Evolutionary conservation across 2,797 vertebrate genomes (phyloP).

Genomic region (Denticeps clupeoides): DNA sequence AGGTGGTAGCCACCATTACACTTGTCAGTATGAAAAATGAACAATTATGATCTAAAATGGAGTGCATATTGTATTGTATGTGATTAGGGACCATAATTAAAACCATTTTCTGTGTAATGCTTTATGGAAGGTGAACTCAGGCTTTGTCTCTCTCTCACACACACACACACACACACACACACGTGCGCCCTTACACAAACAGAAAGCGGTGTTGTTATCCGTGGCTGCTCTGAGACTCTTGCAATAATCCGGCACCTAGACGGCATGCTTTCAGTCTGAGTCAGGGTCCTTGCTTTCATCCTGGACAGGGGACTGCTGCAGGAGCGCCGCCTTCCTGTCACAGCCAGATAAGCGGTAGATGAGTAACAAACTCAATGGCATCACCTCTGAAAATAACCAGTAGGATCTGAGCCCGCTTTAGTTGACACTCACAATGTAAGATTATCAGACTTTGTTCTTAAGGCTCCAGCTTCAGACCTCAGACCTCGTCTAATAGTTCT

Average conservation of each 20-base stretch:
- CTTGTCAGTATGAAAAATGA: too few relatives aligned
- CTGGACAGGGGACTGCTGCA: too few relatives aligned
- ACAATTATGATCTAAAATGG: too few relatives aligned
- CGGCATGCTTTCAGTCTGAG: background rate
- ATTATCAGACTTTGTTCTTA: too few relatives aligned
- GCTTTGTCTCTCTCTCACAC: background rate
- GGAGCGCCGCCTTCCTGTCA: background rate
- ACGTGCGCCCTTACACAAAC: constrained; percentile 15
- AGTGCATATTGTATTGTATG: too few relatives aligned
- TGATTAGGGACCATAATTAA: too few relatives aligned
- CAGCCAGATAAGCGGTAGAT: constrained; percentile 9
- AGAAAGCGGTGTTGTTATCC: background rate
- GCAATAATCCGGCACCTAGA: background rate
- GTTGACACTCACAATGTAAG: background rate
- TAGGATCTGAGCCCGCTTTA: constrained; percentile 1
- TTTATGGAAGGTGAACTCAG: background rate
- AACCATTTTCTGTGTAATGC: too few relatives aligned
- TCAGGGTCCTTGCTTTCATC: too few relatives aligned
- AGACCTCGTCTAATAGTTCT: too few relatives aligned
- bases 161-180: background rate
- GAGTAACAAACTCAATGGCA: constrained; percentile 9
- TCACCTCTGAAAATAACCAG: constrained; percentile 26
- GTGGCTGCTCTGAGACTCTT: background rate
- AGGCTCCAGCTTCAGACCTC: too few relatives aligned
- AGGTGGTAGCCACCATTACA: too few relatives aligned